Base-by-base conservation (phyloP, 2,797 vertebrate species). In the Pachyuromys duprasi region DNA sequence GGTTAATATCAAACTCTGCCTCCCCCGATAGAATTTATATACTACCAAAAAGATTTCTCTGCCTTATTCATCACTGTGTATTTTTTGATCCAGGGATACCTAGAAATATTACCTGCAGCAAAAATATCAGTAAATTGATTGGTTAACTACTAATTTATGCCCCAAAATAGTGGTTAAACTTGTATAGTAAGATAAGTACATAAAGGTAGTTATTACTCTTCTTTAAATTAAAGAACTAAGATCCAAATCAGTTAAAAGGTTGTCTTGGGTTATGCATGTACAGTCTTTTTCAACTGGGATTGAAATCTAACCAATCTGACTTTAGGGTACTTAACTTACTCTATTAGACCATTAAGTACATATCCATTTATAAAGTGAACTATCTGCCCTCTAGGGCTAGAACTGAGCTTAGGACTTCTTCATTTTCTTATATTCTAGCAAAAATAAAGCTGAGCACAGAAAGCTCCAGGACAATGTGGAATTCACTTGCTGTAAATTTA, bases 111-210 rank as follows among this genome's bases (percentile, higher is more conserved):
- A 53, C 1, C 14, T 93, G 1, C 31, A 94, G 28, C 65, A 53
- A 89, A 95, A 94, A 57, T 81, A 75, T 55, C 53, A 87, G 26
- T 31, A 53, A 84, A 82, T 88, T 62, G 12, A 78, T 57, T 65
- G 6, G 82, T 31, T 75, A 81, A 93, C 84, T 1, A 53, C 67
- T 74, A 78, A 55, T 75, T 14, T 53, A 17, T 88, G 8, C 22
- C 20, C 83, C 11, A 28, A 0, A 75, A 92, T 15, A 86, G 7
- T 31, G 24, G 65, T 63, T 80, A 89, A 80, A 83, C 2, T 2
- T 88, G 93, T 65, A 63, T 39, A 53, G 39, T 89, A 74, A 95
- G 87, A 83, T 26, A 87, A 7, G 53, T n/a, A 63, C 2, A 36
- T 88, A 81, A 78, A 93, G 24, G 7, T 70, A 81, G 11, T 22